A percentile compares a stretch with the other conserved stretches of the same genome.
These are phyloP conservation scores for Troides aeacus DNA, from an alignment of 2,888 invertebrate species.

Conservation along the genomic window DNA sequence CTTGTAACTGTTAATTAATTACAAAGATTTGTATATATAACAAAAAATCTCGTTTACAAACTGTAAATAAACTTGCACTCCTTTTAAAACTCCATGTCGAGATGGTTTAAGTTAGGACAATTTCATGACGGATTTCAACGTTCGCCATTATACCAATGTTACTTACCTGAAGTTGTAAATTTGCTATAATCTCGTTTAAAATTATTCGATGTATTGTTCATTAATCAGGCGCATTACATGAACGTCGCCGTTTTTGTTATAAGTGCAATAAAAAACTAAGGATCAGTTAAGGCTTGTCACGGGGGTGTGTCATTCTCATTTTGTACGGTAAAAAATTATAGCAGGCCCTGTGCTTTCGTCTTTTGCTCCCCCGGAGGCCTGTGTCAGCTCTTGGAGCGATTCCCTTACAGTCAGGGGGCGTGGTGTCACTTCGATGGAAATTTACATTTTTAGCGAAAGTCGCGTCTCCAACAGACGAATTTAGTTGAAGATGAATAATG, in stretches of 20 bases:
- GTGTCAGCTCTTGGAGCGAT: constrained; percentile 50
- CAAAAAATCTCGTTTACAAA: too few relatives aligned
- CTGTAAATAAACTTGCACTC: too few relatives aligned
- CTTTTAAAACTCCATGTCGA: too few relatives aligned
- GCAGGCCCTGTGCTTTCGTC: constrained; percentile 33
- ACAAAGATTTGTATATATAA: too few relatives aligned
- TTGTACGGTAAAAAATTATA: constrained; percentile 73
- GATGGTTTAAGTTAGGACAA: too few relatives aligned
- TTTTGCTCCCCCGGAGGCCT: constrained; percentile 50
- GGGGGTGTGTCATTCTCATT: constrained; percentile 71
- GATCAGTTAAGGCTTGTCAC: constrained; percentile 47
- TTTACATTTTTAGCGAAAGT: constrained; percentile 78
- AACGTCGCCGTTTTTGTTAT: constrained; percentile 24
- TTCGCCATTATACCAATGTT: too few relatives aligned
- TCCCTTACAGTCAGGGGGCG: constrained; percentile 56
- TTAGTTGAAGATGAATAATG: constrained; percentile 70
- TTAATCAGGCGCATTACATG: constrained; percentile 7
- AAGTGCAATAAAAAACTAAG: constrained; percentile 28
- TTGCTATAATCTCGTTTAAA: too few relatives aligned
- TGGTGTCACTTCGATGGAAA: constrained; percentile 68
- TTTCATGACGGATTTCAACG: too few relatives aligned
- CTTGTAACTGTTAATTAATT: too few relatives aligned
- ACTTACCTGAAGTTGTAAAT: too few relatives aligned
- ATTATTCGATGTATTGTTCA: too few relatives aligned
- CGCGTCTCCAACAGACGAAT: constrained; percentile 71